A percentile compares a stretch with the other conserved stretches of the same genome.
phyloP scores from a whole-genome alignment of 1,140 invertebrate genomes.

The Diorhabda carinulata region DNA sequence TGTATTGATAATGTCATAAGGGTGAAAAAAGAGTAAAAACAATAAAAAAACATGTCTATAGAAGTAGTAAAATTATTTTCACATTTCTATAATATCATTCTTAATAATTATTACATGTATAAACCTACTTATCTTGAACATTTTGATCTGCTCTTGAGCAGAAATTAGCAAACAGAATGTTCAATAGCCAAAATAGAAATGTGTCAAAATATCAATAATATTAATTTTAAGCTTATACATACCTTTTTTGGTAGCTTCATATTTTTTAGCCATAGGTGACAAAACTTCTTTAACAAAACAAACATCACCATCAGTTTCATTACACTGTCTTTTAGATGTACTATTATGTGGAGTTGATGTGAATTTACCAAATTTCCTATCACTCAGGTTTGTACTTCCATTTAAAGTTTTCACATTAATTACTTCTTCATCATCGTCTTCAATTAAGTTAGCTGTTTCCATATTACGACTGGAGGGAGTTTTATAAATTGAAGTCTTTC shows the following conservation, averaged over 20 bases:
- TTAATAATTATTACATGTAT: no score
- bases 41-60: no score
- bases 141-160: no score
- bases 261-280: conserved; percentile 24
- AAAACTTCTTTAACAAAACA: conserved; percentile 30
- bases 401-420: conserved; percentile 21
- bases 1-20: no score
- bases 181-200: no score
- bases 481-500: conserved; percentile 9
- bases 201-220: no score
- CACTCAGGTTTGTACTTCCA: conserved; percentile 4
- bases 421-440: conserved; percentile 31
- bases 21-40: no score
- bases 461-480: conserved; percentile 15
- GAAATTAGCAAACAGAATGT: no score
- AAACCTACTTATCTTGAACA: no score
- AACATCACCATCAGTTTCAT: conserved; percentile 30
- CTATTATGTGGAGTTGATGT: conserved; percentile 28
- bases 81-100: no score
- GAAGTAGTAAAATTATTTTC: no score
- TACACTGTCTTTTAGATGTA: background rate
- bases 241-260: conserved; percentile 19
- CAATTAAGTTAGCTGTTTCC: conserved; percentile 24
- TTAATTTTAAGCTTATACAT: background rate
- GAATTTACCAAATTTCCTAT: conserved; percentile 9